Percentiles rank a stretch among this genome's conserved stretches.
These are phyloP conservation scores for Lumbricus terrestris DNA, from an alignment of 2,888 invertebrate species.

Conservation along the genomic window DNA sequence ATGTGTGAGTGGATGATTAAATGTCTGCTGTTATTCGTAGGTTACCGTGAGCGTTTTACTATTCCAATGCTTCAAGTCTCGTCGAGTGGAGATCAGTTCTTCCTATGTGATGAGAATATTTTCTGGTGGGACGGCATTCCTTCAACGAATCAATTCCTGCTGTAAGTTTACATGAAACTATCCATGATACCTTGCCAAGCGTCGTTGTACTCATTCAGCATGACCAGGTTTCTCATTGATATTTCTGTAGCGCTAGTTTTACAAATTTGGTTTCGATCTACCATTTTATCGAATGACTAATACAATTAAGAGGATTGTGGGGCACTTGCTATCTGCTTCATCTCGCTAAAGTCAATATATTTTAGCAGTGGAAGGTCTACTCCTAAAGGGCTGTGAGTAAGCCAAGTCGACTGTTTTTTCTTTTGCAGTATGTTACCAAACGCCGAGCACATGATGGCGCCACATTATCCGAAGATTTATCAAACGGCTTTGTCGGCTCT, in stretches of 20 bases:
- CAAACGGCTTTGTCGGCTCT: not conserved
- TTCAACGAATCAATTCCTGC: slow-evolving; percentile 19
- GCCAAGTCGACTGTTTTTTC: not conserved
- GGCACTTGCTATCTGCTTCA: no score
- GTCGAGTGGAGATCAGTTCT: slow-evolving; percentile 31
- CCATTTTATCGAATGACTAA: not conserved
- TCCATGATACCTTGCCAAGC: not conserved
- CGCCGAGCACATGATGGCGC: slow-evolving; percentile 25
- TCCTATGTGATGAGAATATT: slow-evolving; percentile 23
- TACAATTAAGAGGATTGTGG: not conserved
- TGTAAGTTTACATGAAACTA: not conserved
- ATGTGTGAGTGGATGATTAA: no score
- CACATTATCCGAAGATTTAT: slow-evolving; percentile 20
- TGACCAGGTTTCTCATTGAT: not conserved
- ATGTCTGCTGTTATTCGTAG: not conserved
- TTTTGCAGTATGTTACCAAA: slow-evolving; percentile 17
- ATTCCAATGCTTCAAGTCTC: slow-evolving; percentile 26
- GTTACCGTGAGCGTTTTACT: slow-evolving; percentile 21
- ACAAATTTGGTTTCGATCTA: not conserved
- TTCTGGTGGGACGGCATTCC: slow-evolving; percentile 29
- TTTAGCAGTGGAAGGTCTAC: not conserved
- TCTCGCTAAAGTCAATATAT: no score
- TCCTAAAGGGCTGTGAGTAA: not conserved
- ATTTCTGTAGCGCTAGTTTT: not conserved
- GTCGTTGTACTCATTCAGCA: not conserved